Percentiles rank a stretch among this genome's conserved stretches.
Conservation (phyloP, 2,797 vertebrate species). For the Carcharodon carcharias region DNA sequence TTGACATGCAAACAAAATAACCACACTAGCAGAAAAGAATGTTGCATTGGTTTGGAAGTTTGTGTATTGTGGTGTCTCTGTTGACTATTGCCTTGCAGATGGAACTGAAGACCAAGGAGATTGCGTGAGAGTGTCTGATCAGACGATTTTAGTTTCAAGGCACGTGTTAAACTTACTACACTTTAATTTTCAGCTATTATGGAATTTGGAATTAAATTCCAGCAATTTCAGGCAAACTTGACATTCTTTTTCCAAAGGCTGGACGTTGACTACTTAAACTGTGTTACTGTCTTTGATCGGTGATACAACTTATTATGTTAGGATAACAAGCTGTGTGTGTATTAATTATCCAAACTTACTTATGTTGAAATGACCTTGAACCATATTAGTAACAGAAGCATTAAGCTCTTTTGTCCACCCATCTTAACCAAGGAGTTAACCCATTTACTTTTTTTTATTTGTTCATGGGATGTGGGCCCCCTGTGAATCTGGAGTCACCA, state of each 20-base stretch:
- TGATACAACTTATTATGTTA: neutral
- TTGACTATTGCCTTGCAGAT: neutral
- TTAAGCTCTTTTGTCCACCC: neutral
- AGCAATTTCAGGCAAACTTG: neutral
- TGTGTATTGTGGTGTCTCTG: neutral
- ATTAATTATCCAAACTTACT: neutral
- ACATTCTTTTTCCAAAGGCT: neutral
- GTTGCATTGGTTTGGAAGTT: neutral
- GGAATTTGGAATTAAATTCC: neutral
- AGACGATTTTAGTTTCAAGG: neutral
- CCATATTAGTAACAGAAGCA: neutral
- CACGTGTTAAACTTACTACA: neutral
- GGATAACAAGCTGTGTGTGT: neutral
- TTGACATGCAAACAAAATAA: conserved; percentile 28
- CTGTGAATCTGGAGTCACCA: no score
- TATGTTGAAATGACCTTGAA: neutral
- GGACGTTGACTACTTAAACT: neutral
- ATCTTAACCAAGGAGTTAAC: neutral
- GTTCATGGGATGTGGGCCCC: no score
- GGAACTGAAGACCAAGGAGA: neutral
- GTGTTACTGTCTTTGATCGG: neutral
- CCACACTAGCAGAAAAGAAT: neutral
- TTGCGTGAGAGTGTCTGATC: neutral
- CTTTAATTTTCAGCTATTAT: neutral
- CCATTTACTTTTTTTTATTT: neutral